A percentile compares a stretch with the other conserved stretches of the same genome.
phyloP scores from a whole-genome alignment of 1,140 invertebrate genomes.

The Drosophila nannoptera region DNA sequence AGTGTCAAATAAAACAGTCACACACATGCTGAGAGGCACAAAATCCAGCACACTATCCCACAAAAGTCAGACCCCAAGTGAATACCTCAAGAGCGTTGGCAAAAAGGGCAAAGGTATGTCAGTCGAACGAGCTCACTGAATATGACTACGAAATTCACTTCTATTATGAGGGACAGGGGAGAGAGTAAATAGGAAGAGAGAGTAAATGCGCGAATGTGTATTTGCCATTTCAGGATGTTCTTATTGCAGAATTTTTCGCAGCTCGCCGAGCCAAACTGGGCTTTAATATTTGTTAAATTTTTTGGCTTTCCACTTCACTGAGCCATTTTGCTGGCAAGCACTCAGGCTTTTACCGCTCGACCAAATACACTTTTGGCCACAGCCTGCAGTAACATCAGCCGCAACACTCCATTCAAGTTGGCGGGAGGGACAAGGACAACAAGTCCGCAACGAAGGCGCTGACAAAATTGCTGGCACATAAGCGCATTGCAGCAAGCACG shows the following conservation, averaged over 20 bases:
- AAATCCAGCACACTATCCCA: not conserved
- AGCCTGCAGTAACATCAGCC: constrained; percentile 6
- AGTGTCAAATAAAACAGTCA: constrained; percentile 42
- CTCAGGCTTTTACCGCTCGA: constrained; percentile 25
- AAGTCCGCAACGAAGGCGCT: constrained; percentile 5
- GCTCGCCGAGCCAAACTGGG: not conserved
- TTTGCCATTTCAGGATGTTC: not conserved
- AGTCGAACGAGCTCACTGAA: constrained; percentile 8
- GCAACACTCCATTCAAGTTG: constrained; percentile 8
- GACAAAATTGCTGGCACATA: constrained; percentile 27
- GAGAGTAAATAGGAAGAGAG: constrained; percentile 9
- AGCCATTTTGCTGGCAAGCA: constrained; percentile 16
- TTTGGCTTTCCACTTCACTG: not conserved
- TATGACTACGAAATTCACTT: not conserved
- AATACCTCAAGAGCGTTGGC: too few species aligned
- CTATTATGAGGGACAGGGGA: too few species aligned
- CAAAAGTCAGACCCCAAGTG: too few species aligned
- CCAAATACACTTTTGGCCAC: constrained; percentile 7
- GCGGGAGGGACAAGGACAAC: not conserved
- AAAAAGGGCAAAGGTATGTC: not conserved
- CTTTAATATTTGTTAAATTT: not conserved
- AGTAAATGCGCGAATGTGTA: constrained; percentile 18
- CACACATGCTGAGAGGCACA: constrained; percentile 1
- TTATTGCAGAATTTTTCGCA: not conserved
- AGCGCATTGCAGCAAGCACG: constrained; percentile 9